These are phyloP conservation scores for Nettapus auritus DNA, from an alignment of 2,113 vertebrate genomes.

Conservation along the genomic window DNA sequence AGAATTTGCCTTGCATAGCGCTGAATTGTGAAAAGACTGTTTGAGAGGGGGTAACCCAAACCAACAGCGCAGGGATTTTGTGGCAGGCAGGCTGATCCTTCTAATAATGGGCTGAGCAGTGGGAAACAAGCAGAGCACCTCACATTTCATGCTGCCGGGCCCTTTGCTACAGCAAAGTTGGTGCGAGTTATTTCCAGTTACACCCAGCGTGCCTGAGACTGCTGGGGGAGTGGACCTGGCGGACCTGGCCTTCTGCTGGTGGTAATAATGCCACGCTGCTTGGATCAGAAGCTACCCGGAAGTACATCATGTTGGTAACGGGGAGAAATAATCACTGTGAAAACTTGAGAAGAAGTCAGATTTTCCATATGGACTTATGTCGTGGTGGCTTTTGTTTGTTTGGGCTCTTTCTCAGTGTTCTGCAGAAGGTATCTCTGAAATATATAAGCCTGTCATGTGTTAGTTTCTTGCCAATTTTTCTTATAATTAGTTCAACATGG, in stretches of 20 bases:
- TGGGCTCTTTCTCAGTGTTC: background rate
- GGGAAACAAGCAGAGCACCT: background rate
- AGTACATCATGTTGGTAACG: background rate
- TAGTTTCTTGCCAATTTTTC: conserved; percentile 19
- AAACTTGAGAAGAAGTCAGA: background rate
- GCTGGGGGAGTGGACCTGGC: background rate
- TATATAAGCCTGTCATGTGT: background rate
- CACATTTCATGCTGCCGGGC: background rate
- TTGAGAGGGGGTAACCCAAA: background rate
- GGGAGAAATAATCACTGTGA: fast-evolving
- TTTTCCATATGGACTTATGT: background rate
- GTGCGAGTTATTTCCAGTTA: background rate
- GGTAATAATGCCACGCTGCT: background rate
- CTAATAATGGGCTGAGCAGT: background rate
- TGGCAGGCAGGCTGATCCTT: background rate
- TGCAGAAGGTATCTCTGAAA: conserved; percentile 39
- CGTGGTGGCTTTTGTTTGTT: background rate
- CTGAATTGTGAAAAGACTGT: background rate
- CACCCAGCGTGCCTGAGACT: background rate
- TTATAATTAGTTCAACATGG: conserved; percentile 57
- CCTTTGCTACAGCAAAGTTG: background rate
- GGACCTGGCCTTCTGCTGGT: background rate
- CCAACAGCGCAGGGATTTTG: background rate
- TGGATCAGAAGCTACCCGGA: background rate
- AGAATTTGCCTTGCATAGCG: background rate